Conservation (phyloP, 2,888 invertebrate genomes). For the Gortyna flavago region DNA sequence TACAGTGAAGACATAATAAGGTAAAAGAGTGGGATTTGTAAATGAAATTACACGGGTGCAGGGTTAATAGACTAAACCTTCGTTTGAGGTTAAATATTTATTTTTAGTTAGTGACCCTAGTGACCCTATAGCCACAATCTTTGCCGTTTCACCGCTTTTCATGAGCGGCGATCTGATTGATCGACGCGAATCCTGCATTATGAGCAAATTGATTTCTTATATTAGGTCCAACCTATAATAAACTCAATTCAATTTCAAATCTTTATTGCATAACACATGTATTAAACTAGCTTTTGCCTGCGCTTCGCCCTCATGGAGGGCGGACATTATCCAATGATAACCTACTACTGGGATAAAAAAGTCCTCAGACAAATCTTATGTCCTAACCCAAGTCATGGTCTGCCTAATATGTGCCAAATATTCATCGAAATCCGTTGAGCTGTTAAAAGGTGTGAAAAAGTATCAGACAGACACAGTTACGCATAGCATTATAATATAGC, state of each 20-base stretch:
- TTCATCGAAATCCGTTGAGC: background rate
- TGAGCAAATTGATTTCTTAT: slow-evolving; percentile 36
- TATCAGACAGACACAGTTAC: background rate
- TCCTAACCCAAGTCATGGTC: background rate
- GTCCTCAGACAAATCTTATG: too few species aligned
- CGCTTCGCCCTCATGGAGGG: background rate
- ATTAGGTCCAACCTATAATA: background rate
- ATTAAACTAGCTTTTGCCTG: background rate
- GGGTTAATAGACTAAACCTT: slow-evolving; percentile 53
- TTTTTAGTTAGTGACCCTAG: slow-evolving; percentile 62
- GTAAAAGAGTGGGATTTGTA: slow-evolving; percentile 58
- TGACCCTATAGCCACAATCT: slow-evolving; percentile 41
- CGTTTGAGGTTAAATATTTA: slow-evolving; percentile 58
- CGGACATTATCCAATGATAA: background rate
- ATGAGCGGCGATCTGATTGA: slow-evolving; percentile 58
- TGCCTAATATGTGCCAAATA: too few species aligned
- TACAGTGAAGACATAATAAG: slow-evolving; percentile 51
- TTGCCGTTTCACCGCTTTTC: slow-evolving; percentile 43
- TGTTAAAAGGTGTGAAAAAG: background rate
- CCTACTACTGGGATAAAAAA: background rate
- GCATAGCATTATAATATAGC: background rate
- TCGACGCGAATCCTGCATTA: slow-evolving; percentile 47
- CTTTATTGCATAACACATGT: background rate
- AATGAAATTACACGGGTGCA: slow-evolving; percentile 54
- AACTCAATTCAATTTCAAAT: background rate